A percentile compares a stretch with the other conserved stretches of the same genome.
phyloP scores from a whole-genome alignment of 2,797 vertebrate species.

The Cirrhinus mrigala region DNA sequence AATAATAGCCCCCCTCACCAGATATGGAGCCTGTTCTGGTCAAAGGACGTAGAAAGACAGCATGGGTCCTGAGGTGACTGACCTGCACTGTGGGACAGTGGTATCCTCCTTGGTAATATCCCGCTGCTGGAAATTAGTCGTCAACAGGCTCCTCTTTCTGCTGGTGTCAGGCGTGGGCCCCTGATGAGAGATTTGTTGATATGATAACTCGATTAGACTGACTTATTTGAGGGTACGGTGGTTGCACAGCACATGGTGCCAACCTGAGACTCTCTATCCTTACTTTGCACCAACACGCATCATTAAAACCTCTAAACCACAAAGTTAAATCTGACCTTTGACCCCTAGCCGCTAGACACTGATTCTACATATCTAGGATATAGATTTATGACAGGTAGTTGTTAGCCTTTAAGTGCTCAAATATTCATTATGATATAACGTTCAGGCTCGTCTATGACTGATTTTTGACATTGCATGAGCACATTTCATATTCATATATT shows the following conservation, averaged over 20 bases:
- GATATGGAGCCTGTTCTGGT: constrained; percentile 62
- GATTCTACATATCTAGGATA: background rate
- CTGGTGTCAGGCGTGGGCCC: constrained; percentile 76
- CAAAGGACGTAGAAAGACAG: constrained; percentile 68
- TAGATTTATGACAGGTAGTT: background rate
- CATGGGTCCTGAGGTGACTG: constrained; percentile 75
- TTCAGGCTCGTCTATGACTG: background rate
- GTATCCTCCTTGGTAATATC: constrained; percentile 79
- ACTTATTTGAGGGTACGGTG: constrained; percentile 68
- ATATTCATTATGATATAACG: background rate
- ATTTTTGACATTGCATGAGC: background rate
- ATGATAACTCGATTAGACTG: constrained; percentile 90
- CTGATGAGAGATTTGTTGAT: constrained; percentile 83
- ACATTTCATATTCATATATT: background rate
- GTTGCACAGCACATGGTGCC: constrained; percentile 64
- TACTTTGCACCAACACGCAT: background rate
- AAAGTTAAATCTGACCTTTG: background rate
- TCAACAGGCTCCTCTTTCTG: constrained; percentile 81
- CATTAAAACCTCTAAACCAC: constrained; percentile 6
- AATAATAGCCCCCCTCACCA: constrained; percentile 75
- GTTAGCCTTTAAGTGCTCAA: background rate
- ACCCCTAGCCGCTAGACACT: background rate
- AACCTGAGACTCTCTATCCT: constrained; percentile 65
- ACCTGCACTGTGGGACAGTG: constrained; percentile 78
- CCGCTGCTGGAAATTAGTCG: constrained; percentile 94